Conservation (phyloP, 2,113 vertebrate genomes). For the Eretmochelys imbricata region DNA sequence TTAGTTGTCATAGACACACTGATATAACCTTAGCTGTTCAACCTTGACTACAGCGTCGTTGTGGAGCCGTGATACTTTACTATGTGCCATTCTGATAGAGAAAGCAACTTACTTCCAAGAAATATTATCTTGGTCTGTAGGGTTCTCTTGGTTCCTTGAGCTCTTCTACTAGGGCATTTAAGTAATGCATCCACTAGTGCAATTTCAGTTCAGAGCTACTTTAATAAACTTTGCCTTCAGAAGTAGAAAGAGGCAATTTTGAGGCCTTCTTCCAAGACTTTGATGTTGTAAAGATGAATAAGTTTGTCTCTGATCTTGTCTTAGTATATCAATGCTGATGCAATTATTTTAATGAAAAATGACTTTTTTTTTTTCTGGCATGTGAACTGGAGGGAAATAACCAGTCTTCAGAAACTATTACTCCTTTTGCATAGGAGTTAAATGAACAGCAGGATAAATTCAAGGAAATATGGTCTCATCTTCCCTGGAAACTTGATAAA, state of each 20-base stretch:
- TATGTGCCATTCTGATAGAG: background rate
- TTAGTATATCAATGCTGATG: background rate
- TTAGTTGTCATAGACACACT: too few relatives aligned
- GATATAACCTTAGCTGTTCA: too few relatives aligned
- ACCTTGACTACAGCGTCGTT: background rate
- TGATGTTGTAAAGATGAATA: background rate
- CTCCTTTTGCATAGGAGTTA: background rate
- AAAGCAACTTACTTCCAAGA: background rate
- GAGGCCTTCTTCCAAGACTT: too few relatives aligned
- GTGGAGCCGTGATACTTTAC: background rate
- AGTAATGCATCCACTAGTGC: background rate
- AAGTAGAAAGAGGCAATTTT: background rate
- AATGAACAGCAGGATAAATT: background rate
- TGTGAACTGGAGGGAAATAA: background rate
- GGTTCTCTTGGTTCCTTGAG: background rate
- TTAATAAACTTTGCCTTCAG: background rate
- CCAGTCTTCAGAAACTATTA: fast-evolving
- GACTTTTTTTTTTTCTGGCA: fast-evolving
- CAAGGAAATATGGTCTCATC: fast-evolving
- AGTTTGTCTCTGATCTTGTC: fast-evolving
- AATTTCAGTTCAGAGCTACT: background rate
- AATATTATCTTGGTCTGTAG: fast-evolving
- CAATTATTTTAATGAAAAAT: fast-evolving
- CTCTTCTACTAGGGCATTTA: background rate
- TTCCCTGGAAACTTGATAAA: fast-evolving